Evolutionary conservation across 2,888 invertebrate genomes (phyloP).

Genomic region (Ennomos quercinarius): DNA sequence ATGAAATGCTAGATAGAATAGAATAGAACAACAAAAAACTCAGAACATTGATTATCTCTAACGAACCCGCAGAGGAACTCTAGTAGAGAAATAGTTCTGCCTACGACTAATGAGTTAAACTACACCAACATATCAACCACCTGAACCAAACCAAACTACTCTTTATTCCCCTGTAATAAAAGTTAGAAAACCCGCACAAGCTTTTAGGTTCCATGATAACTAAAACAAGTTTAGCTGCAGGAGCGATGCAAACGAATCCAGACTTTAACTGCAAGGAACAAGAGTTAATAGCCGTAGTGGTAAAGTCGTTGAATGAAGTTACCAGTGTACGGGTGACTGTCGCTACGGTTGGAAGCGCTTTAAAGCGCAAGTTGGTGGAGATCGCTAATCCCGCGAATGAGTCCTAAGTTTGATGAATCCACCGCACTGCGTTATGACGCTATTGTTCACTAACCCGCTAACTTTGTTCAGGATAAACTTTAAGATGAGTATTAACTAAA

Average conservation of each 20-base stretch:
- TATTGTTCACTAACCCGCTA: constrained; percentile 4
- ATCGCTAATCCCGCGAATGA: constrained; percentile 26
- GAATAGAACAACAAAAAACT: constrained; percentile 17
- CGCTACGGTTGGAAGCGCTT: constrained; percentile 28
- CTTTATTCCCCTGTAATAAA: constrained; percentile 5
- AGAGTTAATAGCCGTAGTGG: constrained; percentile 2
- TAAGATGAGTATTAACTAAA: too few relatives aligned
- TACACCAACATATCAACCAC: constrained; percentile 6
- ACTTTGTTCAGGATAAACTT: too few relatives aligned
- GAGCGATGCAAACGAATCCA: constrained; percentile 4
- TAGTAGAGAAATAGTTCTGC: constrained; percentile 30
- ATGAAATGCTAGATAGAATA: background rate
- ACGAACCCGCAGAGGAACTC: constrained; percentile 30
- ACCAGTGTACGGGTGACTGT: constrained; percentile 18
- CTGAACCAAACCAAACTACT: constrained; percentile 1
- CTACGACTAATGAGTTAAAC: constrained; percentile 35
- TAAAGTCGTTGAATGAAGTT: constrained; percentile 17
- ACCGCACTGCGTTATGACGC: constrained; percentile 29
- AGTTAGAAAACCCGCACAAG: background rate
- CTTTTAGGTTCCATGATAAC: constrained; percentile 4
- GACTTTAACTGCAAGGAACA: constrained; percentile 7
- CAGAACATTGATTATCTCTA: constrained; percentile 31
- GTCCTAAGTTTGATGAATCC: constrained; percentile 35
- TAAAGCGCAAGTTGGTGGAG: constrained; percentile 20
- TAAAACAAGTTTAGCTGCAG: constrained; percentile 5